Evolutionary conservation across 2,797 vertebrate species (phyloP).

Genomic region (Chaenodraco wilsoni): DNA sequence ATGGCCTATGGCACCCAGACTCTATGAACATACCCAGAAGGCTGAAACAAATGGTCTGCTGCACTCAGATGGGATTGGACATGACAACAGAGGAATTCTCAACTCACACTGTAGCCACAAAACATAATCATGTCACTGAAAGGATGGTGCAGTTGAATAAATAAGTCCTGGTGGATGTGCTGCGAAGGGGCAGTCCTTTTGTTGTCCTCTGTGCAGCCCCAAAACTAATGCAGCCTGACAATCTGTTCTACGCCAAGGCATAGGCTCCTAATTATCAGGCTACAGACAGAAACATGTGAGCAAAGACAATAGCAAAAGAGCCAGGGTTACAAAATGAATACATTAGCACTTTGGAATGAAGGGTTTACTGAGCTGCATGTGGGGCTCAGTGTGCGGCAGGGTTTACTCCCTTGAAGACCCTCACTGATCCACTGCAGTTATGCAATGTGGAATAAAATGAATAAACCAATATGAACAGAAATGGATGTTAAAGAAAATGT

Average conservation of each 20-base stretch:
- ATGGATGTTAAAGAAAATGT: neutral
- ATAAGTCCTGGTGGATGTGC: slow-evolving; percentile 54
- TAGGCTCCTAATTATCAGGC: slow-evolving; percentile 68
- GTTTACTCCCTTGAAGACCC: slow-evolving; percentile 14
- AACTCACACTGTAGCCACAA: slow-evolving; percentile 52
- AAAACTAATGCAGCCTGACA: slow-evolving; percentile 73
- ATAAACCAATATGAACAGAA: neutral
- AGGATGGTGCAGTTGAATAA: slow-evolving; percentile 63
- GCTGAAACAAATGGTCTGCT: slow-evolving; percentile 59
- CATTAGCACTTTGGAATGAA: slow-evolving; percentile 37
- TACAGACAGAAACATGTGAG: slow-evolving; percentile 54
- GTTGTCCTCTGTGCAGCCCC: slow-evolving; percentile 63
- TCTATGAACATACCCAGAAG: slow-evolving; percentile 37
- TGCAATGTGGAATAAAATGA: slow-evolving; percentile 7
- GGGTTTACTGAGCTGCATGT: slow-evolving; percentile 21
- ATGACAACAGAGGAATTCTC: slow-evolving; percentile 71
- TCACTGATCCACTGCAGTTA: slow-evolving; percentile 9
- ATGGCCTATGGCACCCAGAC: slow-evolving; percentile 43
- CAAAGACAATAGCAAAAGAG: slow-evolving; percentile 48
- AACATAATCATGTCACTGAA: slow-evolving; percentile 65
- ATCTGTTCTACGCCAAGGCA: slow-evolving; percentile 56
- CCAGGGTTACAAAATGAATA: slow-evolving; percentile 35
- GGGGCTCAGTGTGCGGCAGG: neutral
- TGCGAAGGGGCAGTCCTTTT: slow-evolving; percentile 65
- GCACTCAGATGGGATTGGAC: slow-evolving; percentile 58